phyloP scores from a whole-genome alignment of 2,888 invertebrate species.

The Orchestes rusci region DNA sequence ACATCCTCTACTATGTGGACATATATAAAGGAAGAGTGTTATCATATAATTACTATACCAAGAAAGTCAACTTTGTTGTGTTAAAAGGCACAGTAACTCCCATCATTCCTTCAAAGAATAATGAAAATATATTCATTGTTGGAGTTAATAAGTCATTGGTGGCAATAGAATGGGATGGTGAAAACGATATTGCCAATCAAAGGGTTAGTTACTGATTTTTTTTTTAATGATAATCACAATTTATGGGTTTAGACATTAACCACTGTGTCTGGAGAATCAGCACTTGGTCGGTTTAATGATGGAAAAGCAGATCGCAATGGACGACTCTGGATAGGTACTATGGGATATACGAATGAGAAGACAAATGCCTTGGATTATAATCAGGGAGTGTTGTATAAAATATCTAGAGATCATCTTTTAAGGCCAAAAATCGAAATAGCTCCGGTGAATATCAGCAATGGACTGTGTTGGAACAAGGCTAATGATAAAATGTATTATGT shows the following conservation, averaged over 20 bases:
- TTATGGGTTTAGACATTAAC: conserved; percentile 33
- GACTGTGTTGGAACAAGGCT: conserved; percentile 67
- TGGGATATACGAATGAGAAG: conserved; percentile 51
- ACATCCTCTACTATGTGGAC: conserved; percentile 28
- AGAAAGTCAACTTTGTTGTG: conserved; percentile 23
- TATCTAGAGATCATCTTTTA: conserved; percentile 41
- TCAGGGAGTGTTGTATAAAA: conserved; percentile 53
- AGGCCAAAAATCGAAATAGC: conserved; percentile 34
- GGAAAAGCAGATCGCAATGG: conserved; percentile 54
- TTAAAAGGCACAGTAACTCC: conserved; percentile 27
- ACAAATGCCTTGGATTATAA: conserved; percentile 42
- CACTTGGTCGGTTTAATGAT: conserved; percentile 51
- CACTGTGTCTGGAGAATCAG: conserved; percentile 45
- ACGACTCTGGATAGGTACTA: conserved; percentile 56
- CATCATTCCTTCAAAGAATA: conserved; percentile 25
- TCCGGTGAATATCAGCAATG: conserved; percentile 66
- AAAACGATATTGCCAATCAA: conserved; percentile 19
- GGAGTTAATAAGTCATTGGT: conserved; percentile 35
- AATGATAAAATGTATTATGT: conserved; percentile 70
- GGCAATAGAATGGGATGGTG: conserved; percentile 48
- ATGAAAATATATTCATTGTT: conserved; percentile 25
- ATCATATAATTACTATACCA: conserved; percentile 27
- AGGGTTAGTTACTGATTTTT: not conserved
- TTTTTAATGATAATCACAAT: not conserved
- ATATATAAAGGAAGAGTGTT: conserved; percentile 26